Percentiles rank a stretch among this genome's conserved stretches.
Evolutionary conservation across 37 sponge, comb jelly and placozoan species (phyloP).

Genomic region (Corticium candelabrum): DNA sequence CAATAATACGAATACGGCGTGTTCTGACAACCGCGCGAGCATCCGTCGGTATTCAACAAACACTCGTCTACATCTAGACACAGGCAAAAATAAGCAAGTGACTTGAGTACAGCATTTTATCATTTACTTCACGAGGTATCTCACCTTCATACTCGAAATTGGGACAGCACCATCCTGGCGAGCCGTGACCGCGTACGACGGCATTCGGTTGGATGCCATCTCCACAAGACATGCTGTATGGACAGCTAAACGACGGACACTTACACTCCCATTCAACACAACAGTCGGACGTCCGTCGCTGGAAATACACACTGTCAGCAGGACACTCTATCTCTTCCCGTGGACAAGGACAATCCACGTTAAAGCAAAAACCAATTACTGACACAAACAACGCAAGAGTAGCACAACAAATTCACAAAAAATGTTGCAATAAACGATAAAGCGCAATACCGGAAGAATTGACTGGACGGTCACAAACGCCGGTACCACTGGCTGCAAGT

Average conservation of each 20-base stretch:
- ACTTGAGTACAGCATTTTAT: no score
- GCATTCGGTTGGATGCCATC: conserved; percentile 55
- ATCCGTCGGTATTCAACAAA: conserved; percentile 15
- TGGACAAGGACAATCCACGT: conserved; percentile 39
- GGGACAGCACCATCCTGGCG: conserved; percentile 74
- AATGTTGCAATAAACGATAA: no score
- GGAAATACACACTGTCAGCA: conserved; percentile 44
- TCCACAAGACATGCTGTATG: conserved; percentile 54
- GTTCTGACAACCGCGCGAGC: conserved; percentile 42
- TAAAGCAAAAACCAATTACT: conserved; percentile 9
- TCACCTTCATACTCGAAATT: conserved; percentile 45
- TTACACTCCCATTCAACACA: conserved; percentile 64
- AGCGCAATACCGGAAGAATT: no score
- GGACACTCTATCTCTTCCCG: conserved; percentile 47
- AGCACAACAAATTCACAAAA: no score
- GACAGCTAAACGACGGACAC: conserved; percentile 59
- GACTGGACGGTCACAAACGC: conserved; percentile 19
- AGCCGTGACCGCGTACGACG: conserved; percentile 35
- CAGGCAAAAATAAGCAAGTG: not conserved
- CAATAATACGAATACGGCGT: conserved; percentile 30
- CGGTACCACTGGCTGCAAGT: not conserved
- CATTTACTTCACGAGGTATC: no score
- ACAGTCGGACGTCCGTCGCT: conserved; percentile 31
- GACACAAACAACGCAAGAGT: no score
- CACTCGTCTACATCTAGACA: conserved; percentile 74